Base-by-base conservation (phyloP, 2,888 invertebrate genomes). In the Parnassius mnemosyne region DNA sequence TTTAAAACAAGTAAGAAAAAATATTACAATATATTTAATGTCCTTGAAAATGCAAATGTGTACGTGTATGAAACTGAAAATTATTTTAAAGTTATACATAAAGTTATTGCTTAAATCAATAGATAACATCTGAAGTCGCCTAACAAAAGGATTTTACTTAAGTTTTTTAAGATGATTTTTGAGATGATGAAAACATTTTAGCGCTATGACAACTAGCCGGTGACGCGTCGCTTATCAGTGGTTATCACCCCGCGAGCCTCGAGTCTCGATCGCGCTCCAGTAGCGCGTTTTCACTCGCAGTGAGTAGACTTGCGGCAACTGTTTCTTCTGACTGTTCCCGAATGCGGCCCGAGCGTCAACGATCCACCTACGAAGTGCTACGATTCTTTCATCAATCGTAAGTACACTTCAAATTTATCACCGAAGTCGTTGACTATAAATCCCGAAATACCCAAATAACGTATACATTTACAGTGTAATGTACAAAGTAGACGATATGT, bases 211-310 rank as follows among this genome's bases (percentile, higher is more conserved):
- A 77, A 74, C 74, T 72, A 73, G 74, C 66, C 71, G 80, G 77
- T 83, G 82, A 83, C 84, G 81, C 79, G 79, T 57, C 78, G 82
- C 83, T 87, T 89, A 89, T 89, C 88, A 88, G 83, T 77, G 77
- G 85, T 86, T 89, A 89, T 89, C 88, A 87, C 83, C 82, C 79
- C 76, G 78, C 80, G 82, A 81, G 84, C 81, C 85, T 82, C 83
- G 81, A 73, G 72, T 66, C 67, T 66, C 68, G 61, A 59, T 41
- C 63, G 66, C 65, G 59, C 65, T 66, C 68, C 82, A 87, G 87
- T 87, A 77, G 80, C 82, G 84, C 83, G 85, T 73, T 76, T 78
- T 80, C 83, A 81, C 78, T 82, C 78, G 76, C 72, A 67, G 68
- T 70, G 78, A 74, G 80, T 79, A 78, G 80, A 79, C 81, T 79